A percentile compares a stretch with the other conserved stretches of the same genome.
Evolutionary conservation across 2,888 invertebrate species (phyloP).

Genomic region (Torymus aiolomorphi): DNA sequence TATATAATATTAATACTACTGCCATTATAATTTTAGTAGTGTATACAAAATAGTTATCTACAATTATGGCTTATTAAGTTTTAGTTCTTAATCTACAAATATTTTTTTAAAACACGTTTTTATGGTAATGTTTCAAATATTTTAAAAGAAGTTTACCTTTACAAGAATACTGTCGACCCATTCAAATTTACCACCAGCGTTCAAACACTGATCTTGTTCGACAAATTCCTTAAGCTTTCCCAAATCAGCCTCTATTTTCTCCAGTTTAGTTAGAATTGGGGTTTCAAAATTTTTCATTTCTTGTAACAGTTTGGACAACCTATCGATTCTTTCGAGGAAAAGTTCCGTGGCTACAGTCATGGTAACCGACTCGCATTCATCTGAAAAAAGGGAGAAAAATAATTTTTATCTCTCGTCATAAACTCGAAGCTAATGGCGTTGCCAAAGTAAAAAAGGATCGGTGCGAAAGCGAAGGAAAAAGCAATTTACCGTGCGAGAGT

Average conservation of each 20-base stretch:
- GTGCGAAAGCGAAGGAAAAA: slow-evolving; percentile 4
- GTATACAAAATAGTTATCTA: too few species aligned
- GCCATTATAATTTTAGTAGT: too few species aligned
- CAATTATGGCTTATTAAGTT: too few species aligned
- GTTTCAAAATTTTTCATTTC: slow-evolving; percentile 63
- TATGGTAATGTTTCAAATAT: too few species aligned
- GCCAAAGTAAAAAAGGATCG: not conserved
- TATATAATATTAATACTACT: too few species aligned
- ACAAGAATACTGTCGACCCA: slow-evolving; percentile 94
- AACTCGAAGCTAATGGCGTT: not conserved
- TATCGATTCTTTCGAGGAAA: slow-evolving; percentile 74
- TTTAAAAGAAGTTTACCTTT: slow-evolving; percentile 77
- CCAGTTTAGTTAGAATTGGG: slow-evolving; percentile 61
- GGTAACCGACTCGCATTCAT: slow-evolving; percentile 66
- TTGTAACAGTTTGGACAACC: slow-evolving; percentile 70
- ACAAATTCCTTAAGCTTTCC: slow-evolving; percentile 75
- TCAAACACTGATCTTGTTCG: slow-evolving; percentile 80
- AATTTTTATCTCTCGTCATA: slow-evolving; percentile 16
- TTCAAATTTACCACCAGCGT: slow-evolving; percentile 93
- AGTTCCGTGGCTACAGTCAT: slow-evolving; percentile 75
- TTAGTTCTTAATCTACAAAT: too few species aligned
- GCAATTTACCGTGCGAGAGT: slow-evolving; percentile 66
- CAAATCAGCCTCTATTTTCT: slow-evolving; percentile 72
- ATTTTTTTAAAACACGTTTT: too few species aligned
- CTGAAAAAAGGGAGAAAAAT: slow-evolving; percentile 49